phyloP scores from a whole-genome alignment of 2,797 vertebrate genomes.

The Galaxias olidus region DNA sequence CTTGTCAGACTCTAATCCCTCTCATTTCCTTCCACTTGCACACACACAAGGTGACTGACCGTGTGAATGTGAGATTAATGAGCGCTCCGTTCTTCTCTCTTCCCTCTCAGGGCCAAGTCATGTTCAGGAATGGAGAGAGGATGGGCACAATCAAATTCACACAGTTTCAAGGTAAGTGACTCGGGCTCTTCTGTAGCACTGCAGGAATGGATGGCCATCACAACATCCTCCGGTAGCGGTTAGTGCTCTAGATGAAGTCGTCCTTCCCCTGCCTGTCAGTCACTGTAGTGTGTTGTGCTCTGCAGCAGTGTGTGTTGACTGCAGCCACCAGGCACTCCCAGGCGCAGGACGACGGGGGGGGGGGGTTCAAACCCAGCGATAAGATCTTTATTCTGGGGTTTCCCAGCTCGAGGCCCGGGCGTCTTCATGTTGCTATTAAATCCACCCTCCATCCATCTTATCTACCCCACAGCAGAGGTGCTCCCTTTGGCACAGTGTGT shows the following conservation, averaged over 20 bases:
- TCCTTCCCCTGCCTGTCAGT: background rate
- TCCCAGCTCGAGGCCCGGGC: constrained; percentile 30
- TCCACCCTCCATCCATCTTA: constrained; percentile 52
- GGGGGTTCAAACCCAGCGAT: constrained; percentile 53
- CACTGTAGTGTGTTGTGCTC: constrained; percentile 15
- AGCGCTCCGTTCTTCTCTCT: background rate
- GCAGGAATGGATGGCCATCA: background rate
- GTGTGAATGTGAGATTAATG: too few relatives aligned
- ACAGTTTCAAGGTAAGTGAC: constrained; percentile 93
- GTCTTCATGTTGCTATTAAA: constrained; percentile 37
- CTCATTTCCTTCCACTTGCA: background rate
- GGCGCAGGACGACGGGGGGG: background rate
- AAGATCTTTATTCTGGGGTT: constrained; percentile 65
- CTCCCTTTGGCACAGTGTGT: constrained; percentile 42
- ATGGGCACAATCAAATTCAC: constrained; percentile 99
- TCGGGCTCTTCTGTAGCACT: background rate
- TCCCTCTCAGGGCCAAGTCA: constrained; percentile 90
- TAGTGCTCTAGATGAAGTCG: constrained; percentile 25
- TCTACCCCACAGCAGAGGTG: constrained; percentile 58
- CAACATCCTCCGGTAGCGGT: too few relatives aligned
- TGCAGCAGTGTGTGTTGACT: constrained; percentile 26
- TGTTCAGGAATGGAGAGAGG: constrained; percentile 98
- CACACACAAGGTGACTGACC: too few relatives aligned
- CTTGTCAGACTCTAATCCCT: too few relatives aligned
- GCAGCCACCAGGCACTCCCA: constrained; percentile 12